Base-by-base conservation (phyloP, 2,797 vertebrate species). In the Psittacula derbiana region DNA sequence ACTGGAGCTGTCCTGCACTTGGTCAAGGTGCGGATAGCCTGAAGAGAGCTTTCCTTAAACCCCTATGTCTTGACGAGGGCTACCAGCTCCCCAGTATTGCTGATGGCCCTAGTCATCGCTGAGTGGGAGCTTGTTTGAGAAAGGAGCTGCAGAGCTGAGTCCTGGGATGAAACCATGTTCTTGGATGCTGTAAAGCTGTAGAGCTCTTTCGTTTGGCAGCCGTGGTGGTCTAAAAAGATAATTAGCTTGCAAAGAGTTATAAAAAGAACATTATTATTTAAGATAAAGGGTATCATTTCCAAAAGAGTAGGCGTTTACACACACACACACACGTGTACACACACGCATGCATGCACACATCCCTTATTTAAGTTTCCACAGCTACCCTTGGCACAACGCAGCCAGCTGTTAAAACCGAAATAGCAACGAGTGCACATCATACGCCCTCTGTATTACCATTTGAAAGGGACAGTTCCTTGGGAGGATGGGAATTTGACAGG, bases 341-440 rank as follows among this genome's bases (percentile, higher is more conserved):
- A 5, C 25, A 9, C 21, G 5, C 46, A 5, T 13, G 12, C 27
- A 11, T 0, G 0, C 16, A 10, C 57, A 38, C 33, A 8, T 53
- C 90, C 40, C 60, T 33, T 73, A 60, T 88, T 62, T 70, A 60
- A 90, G 80, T 94, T 95, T 93, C 76, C 76, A 76, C 70, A 81
- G 94, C 88, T 94, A 90, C 83, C 25, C 83, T 84, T 33, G 80
- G 57, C 61, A 71, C 73, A 86, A 87, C 0, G 57, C 92, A 96
- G 91, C 91, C 96, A 96, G 96, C 96, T 96, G 96, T 95, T 95
- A 94, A 92, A 96, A 92, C 96, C 67, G 3, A 97, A 96, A 95
- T 94, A 95, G 94, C 88, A 95, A 88, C 0, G 80, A 62, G 49
- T 24, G 60, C 91, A 88, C 92, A 94, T 95, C 95, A 88, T 82